A percentile compares a stretch with the other conserved stretches of the same genome.
Conservation (phyloP, 2,113 vertebrate species). For the Chloropsis cyanopogon region DNA sequence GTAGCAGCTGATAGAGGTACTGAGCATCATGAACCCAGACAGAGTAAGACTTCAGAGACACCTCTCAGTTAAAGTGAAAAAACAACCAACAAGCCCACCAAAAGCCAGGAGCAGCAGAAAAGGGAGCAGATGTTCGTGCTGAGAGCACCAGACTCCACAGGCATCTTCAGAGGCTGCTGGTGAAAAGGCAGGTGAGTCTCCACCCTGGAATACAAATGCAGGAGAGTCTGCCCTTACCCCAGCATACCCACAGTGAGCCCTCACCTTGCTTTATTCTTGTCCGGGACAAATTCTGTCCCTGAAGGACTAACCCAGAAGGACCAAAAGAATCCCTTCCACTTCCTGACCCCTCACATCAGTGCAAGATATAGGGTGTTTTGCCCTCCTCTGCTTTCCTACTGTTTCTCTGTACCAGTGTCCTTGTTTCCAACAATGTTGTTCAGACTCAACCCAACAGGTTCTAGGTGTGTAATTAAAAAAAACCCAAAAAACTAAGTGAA, state of each 20-base stretch:
- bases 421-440: not conserved
- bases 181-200: not conserved
- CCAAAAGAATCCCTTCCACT: not conserved
- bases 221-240: not conserved
- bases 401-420: not conserved
- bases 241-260: not conserved
- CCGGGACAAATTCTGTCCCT: not conserved
- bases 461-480: not conserved
- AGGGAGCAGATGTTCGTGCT: not conserved
- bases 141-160: not conserved
- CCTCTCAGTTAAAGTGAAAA: not conserved
- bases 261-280: not conserved
- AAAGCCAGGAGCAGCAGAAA: not conserved
- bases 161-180: not conserved
- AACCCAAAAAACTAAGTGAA: not conserved
- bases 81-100: not conserved
- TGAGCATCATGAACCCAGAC: not conserved
- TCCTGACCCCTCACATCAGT: not conserved
- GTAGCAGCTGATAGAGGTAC: conserved; percentile 51
- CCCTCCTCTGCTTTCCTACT: not conserved
- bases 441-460: not conserved
- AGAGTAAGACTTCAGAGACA: conserved; percentile 39
- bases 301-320: not conserved
- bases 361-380: not conserved
- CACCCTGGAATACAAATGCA: not conserved